Conservation (phyloP, 2,797 vertebrate genomes). For the Botia almorhae region DNA sequence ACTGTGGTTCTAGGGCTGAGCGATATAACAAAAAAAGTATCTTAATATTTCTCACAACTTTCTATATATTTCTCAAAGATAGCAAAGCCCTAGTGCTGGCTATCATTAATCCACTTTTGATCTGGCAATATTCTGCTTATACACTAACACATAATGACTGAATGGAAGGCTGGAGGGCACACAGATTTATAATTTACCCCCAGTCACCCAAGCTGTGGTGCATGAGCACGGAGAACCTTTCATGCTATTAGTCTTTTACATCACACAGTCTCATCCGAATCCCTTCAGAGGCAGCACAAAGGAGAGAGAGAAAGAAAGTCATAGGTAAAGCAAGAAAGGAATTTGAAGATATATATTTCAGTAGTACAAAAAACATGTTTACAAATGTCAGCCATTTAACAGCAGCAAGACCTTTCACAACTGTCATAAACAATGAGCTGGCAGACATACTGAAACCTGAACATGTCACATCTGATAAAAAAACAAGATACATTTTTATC, state of each 20-base stretch:
- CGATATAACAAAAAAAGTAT: too few species aligned
- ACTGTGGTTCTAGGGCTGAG: not conserved
- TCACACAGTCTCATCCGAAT: conserved; percentile 50
- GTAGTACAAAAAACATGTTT: not conserved
- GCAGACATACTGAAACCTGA: not conserved
- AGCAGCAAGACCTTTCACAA: not conserved
- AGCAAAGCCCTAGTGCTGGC: not conserved
- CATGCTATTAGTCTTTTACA: conserved; percentile 54
- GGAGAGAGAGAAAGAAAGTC: conserved; percentile 38
- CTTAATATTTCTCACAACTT: not conserved
- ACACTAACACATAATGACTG: not conserved
- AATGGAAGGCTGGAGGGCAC: not conserved
- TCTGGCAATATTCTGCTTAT: not conserved
- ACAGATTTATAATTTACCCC: conserved; percentile 57
- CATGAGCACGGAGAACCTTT: conserved; percentile 34
- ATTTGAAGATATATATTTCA: conserved; percentile 7
- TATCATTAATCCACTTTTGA: not conserved
- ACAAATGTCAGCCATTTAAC: not conserved
- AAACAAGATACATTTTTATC: not conserved
- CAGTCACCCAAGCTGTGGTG: conserved; percentile 39
- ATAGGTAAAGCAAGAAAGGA: conserved; percentile 35
- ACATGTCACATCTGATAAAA: not conserved
- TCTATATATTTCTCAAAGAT: too few species aligned
- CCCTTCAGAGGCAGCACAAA: conserved; percentile 44
- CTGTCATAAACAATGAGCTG: not conserved